phyloP scores from a whole-genome alignment of 2,888 invertebrate species.

The Troides oblongomaculatus region DNA sequence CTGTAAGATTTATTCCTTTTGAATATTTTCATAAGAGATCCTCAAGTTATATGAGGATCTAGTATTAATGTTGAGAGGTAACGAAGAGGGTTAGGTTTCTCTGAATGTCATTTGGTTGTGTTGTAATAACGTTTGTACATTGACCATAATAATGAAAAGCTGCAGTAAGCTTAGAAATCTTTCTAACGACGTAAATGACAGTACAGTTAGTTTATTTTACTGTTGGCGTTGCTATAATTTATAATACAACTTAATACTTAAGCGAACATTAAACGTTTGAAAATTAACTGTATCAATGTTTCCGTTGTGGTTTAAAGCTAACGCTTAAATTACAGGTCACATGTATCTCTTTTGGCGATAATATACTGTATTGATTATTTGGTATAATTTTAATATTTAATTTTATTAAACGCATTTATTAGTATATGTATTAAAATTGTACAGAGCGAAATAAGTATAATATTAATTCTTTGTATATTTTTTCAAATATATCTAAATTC shows the following conservation, averaged over 20 bases:
- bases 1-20: background rate
- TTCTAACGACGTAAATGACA: background rate
- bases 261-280: background rate
- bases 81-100: background rate
- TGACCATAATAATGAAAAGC: background rate
- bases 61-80: background rate
- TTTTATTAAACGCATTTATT: constrained; percentile 68
- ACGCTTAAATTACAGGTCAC: constrained; percentile 44
- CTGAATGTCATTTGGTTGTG: background rate
- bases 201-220: background rate
- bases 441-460: constrained; percentile 68
- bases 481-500: constrained; percentile 72
- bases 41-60: background rate
- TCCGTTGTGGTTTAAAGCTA: background rate
- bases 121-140: background rate
- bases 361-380: constrained; percentile 19
- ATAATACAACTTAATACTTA: background rate
- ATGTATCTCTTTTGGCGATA: constrained; percentile 38
- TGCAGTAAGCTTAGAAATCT: background rate
- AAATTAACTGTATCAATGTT: background rate
- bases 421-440: constrained; percentile 61
- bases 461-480: constrained; percentile 74
- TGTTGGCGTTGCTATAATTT: background rate
- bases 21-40: background rate
- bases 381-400: constrained; percentile 32